These are phyloP conservation scores for Cladorhizidae sp. DNA, from an alignment of 37 sponge, comb jelly and placozoan species.

Conservation along the genomic window DNA sequence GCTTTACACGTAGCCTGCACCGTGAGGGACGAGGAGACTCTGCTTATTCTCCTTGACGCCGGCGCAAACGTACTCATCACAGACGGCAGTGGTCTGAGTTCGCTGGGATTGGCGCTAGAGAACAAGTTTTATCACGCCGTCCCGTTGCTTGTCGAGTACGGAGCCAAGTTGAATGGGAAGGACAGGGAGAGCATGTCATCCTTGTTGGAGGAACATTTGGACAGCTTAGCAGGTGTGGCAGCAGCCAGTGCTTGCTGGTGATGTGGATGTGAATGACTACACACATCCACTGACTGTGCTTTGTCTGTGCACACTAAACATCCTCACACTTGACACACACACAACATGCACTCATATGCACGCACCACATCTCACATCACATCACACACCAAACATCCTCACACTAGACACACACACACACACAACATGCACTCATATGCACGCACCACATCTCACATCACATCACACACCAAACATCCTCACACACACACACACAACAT, in stretches of 20 bases:
- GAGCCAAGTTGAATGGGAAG: conserved; percentile 38
- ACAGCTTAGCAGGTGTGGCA: conserved; percentile 12
- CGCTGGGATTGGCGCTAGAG: conserved; percentile 67
- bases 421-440: no score
- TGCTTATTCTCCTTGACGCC: conserved; percentile 67
- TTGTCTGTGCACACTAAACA: no score
- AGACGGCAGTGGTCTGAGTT: conserved; percentile 29
- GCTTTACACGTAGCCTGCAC: conserved; percentile 64
- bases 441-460: no score
- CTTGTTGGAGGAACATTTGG: conserved; percentile 11
- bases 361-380: no score
- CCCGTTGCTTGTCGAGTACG: conserved; percentile 66
- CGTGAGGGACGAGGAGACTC: conserved; percentile 30
- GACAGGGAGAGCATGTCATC: background rate
- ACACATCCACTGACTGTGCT: background rate
- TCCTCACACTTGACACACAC: no score
- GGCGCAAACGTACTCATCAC: conserved; percentile 14
- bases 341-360: no score
- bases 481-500: conserved; percentile 14
- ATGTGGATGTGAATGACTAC: background rate
- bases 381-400: no score
- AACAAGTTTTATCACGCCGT: conserved; percentile 57
- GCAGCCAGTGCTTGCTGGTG: background rate
- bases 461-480: no score
- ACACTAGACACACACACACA: no score